Conservation (phyloP, 2,113 vertebrate genomes). For the Trichechus manatus region DNA sequence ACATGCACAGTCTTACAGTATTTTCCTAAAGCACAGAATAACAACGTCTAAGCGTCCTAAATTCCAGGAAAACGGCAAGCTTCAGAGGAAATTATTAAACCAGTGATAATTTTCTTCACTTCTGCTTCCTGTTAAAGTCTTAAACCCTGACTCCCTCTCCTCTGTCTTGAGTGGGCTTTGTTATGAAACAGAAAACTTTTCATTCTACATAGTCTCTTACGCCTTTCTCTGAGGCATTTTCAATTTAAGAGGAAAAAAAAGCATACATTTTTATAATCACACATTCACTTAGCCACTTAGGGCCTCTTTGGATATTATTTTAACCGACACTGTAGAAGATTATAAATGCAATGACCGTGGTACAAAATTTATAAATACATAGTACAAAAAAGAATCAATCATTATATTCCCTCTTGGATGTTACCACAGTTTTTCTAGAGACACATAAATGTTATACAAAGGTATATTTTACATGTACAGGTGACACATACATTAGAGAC, state of each 20-base stretch:
- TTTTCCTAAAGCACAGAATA: background rate
- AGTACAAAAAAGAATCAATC: background rate
- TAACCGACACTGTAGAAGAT: background rate
- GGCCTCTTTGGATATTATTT: background rate
- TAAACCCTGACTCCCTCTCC: background rate
- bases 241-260: background rate
- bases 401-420: background rate
- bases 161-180: background rate
- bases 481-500: no score
- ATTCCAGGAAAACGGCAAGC: background rate
- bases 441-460: background rate
- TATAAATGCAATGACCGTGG: background rate
- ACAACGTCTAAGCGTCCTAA: background rate
- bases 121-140: background rate
- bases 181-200: background rate
- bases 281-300: background rate
- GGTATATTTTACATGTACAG: background rate
- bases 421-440: background rate
- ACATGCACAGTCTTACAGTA: background rate
- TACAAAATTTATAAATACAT: background rate
- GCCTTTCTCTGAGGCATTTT: background rate
- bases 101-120: background rate
- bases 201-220: background rate
- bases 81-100: background rate
- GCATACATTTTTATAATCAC: background rate